Percentiles rank a stretch among this genome's conserved stretches.
Conservation (phyloP, 2,113 vertebrate genomes). For the Centropristis striata region DNA sequence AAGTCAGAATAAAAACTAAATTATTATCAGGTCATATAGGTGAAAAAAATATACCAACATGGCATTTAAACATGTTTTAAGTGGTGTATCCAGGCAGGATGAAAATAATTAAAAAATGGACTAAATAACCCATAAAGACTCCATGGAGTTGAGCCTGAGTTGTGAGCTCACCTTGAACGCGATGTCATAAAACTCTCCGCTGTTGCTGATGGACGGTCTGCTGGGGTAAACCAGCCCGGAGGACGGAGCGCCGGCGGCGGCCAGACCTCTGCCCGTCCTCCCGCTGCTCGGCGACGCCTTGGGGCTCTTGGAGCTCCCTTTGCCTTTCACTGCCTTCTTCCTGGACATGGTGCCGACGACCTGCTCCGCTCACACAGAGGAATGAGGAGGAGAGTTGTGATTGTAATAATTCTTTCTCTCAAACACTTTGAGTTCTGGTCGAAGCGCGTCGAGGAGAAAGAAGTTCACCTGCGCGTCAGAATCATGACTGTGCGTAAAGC, state of each 20-base stretch:
- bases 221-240: slow-evolving; percentile 85
- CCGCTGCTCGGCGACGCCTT: slow-evolving; percentile 79
- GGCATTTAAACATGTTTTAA: too few relatives aligned
- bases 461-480: slow-evolving; percentile 70
- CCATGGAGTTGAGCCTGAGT: too few relatives aligned
- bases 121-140: too few relatives aligned
- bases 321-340: slow-evolving; percentile 89
- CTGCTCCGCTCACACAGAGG: neutral
- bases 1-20: too few relatives aligned
- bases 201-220: slow-evolving; percentile 89
- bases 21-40: too few relatives aligned
- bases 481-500: slow-evolving; percentile 68
- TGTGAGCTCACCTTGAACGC: slow-evolving; percentile 90
- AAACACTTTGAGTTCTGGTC: slow-evolving; percentile 10
- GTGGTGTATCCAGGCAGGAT: too few relatives aligned
- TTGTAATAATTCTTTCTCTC: neutral
- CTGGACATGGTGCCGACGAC: slow-evolving; percentile 86
- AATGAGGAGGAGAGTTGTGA: neutral
- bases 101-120: too few relatives aligned
- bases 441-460: neutral
- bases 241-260: slow-evolving; percentile 75
- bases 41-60: too few relatives aligned
- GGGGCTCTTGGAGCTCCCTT: slow-evolving; percentile 81
- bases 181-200: slow-evolving; percentile 93
- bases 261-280: slow-evolving; percentile 69